These are phyloP conservation scores for Drosophila paulistorum DNA, from an alignment of 1,140 invertebrate species.

Conservation along the genomic window DNA sequence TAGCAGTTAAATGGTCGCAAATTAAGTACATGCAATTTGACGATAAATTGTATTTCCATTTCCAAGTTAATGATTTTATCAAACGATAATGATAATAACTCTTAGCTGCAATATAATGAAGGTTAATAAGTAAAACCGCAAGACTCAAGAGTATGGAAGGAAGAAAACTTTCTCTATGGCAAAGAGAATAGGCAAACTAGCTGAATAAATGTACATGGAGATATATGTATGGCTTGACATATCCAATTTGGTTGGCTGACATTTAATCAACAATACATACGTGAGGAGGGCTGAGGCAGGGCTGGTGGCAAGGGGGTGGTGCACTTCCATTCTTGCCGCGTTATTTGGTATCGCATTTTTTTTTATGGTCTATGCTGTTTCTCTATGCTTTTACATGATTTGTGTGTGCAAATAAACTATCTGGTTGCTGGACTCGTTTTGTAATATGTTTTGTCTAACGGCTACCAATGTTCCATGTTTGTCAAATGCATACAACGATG, in stretches of 20 bases:
- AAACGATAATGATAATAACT: slow-evolving; percentile 26
- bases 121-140: slow-evolving; percentile 39
- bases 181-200: background rate
- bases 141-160: background rate
- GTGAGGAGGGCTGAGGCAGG: background rate
- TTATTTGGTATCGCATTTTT: slow-evolving; percentile 31
- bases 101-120: slow-evolving; percentile 14
- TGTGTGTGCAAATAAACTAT: slow-evolving; percentile 15
- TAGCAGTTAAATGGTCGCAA: slow-evolving; percentile 29
- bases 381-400: slow-evolving; percentile 40
- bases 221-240: slow-evolving; percentile 17
- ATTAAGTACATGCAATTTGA: slow-evolving; percentile 20
- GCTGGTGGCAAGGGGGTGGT: background rate
- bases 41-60: slow-evolving; percentile 31
- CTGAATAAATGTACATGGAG: slow-evolving; percentile 5
- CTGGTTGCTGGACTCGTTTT: slow-evolving; percentile 17
- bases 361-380: slow-evolving; percentile 3
- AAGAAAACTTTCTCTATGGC: slow-evolving; percentile 4
- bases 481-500: background rate
- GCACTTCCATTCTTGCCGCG: slow-evolving; percentile 3
- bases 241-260: slow-evolving; percentile 44
- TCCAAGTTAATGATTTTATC: slow-evolving; percentile 36
- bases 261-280: slow-evolving; percentile 47
- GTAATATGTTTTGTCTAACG: slow-evolving; percentile 46
- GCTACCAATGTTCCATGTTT: slow-evolving; percentile 17